A percentile compares a stretch with the other conserved stretches of the same genome.
Evolutionary conservation across 2,797 vertebrate genomes (phyloP).

Genomic region (Syndactyla subalaris): DNA sequence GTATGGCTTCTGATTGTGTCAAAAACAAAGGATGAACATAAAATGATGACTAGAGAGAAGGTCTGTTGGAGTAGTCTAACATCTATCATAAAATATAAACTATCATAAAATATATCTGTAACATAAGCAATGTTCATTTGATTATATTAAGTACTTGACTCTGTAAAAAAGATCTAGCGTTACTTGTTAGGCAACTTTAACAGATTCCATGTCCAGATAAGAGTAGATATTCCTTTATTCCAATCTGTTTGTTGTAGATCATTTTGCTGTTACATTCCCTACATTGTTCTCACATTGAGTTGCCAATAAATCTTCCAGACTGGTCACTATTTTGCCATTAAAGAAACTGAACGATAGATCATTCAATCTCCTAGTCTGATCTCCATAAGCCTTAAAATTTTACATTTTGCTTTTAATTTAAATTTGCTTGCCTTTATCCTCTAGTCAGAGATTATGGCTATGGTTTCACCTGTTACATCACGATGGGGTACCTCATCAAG

Average conservation of each 20-base stretch:
- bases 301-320: not conserved
- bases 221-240: not conserved
- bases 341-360: not conserved
- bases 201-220: not conserved
- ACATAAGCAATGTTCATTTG: not conserved
- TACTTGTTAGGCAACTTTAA: not conserved
- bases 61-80: not conserved
- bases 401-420: not conserved
- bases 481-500: not conserved
- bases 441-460: not conserved
- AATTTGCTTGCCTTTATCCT: not conserved
- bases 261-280: not conserved
- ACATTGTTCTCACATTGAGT: not conserved
- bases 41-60: not conserved
- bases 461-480: not conserved
- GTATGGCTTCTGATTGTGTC: not conserved
- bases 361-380: not conserved
- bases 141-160: not conserved
- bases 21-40: not conserved
- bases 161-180: not conserved
- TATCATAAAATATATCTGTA: not conserved
- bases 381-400: not conserved
- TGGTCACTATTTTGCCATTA: not conserved
- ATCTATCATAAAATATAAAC: not conserved
- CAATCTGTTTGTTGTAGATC: not conserved